Conservation (phyloP, 1,140 invertebrate genomes). For the Paralvinella palmiformis region DNA sequence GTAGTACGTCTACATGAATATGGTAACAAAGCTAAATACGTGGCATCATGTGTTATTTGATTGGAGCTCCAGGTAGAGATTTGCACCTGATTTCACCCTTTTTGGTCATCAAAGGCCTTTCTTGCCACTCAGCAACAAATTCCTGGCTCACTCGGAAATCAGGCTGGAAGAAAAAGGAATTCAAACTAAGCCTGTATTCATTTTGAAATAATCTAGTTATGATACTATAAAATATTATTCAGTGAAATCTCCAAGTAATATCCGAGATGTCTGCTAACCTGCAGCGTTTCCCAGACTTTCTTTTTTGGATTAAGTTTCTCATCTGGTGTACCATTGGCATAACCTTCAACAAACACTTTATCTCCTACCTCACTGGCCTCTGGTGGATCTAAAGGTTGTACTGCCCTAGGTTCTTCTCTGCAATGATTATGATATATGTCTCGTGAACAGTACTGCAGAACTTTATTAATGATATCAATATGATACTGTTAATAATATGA, state of each 20-base stretch:
- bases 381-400: constrained; percentile 62
- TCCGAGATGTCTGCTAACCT: too few relatives aligned
- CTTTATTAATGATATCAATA: too few relatives aligned
- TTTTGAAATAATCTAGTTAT: too few relatives aligned
- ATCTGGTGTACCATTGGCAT: constrained; percentile 30
- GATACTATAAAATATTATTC: too few relatives aligned
- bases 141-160: neutral
- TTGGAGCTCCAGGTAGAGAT: neutral
- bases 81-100: neutral
- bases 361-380: constrained; percentile 38
- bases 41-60: too few relatives aligned
- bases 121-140: neutral
- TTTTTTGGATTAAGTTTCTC: constrained; percentile 47
- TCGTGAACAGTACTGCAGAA: neutral
- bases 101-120: neutral
- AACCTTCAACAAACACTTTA: constrained; percentile 39
- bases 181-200: too few relatives aligned
- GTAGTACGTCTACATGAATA: too few relatives aligned
- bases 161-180: too few relatives aligned
- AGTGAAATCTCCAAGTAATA: too few relatives aligned
- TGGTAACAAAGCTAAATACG: too few relatives aligned
- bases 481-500: too few relatives aligned
- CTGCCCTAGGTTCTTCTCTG: constrained; percentile 43
- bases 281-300: constrained; percentile 46
- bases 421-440: neutral